Evolutionary conservation across 2,797 vertebrate genomes (phyloP), one percentile per base, ranked within the genome.

Genomic region (Labroides dimidiatus): DNA sequence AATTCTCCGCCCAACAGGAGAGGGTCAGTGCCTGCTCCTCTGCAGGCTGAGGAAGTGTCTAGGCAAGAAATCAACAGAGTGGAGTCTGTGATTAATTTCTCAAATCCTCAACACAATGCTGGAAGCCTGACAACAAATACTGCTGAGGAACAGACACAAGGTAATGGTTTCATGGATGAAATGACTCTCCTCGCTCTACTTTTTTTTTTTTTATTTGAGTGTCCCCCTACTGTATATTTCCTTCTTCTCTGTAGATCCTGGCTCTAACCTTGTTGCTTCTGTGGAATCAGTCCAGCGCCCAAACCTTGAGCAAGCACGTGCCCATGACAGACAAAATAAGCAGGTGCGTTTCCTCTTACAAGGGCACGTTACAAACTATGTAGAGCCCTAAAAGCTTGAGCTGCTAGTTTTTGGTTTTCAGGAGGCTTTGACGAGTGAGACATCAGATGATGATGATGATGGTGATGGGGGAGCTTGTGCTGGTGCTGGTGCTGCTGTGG

Each of bases 21-120:
- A 52, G 89, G 80, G 54, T 95, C 89, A 0, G 93, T 94, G 69
- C 93, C 93, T 2, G 52, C 77, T 50, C 36, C 90, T 19, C 42
- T 59, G 36, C 86, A 51, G 15, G 30, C 69, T 4, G 68, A 69
- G 11, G 20, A 45, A 21, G 58, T 4, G 12, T 58, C 72, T 60
- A 75, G 64, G 15, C 84, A 47, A 19, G 50, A 59, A 17, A 68
- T 51, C 66, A 30, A 10, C 60, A 64, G 64, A 30, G 82, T 54
- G 0, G 82, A 72, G 6, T 72, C 61, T 0, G 7, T 84, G 8
- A 56, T 48, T 12, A 61, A 68, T 10, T 0, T 23, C 12, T 45
- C 39, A 0, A 52, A 41, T 53, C 45, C 71, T 0, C 86, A 51
- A 6, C 11, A 14, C 19, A 65, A 64, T 71, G 63, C 54, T 17